Evolutionary conservation across 2,113 vertebrate species (phyloP).

Genomic region (Aplodontia rufa): DNA sequence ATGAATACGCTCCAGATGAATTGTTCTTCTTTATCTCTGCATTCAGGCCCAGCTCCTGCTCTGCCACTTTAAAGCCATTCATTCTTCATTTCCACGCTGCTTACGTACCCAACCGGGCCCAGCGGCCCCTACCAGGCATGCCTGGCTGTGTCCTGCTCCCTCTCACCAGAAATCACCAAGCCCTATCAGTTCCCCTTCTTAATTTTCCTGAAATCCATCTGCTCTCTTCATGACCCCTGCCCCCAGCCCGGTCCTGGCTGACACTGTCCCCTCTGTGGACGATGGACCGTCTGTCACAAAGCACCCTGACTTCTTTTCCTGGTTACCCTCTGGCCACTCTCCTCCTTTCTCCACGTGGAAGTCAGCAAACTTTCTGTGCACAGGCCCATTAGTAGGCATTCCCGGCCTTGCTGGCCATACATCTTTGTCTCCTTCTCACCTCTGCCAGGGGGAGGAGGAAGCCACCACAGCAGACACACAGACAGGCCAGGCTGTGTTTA

Average conservation of each 20-base stretch:
- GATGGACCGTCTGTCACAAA: no score
- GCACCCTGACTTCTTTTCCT: not conserved
- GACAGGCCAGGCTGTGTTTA: not conserved
- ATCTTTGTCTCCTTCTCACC: not conserved
- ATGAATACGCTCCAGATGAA: not conserved
- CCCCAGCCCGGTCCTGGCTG: not conserved
- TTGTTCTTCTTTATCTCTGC: not conserved
- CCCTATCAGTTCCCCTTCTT: not conserved
- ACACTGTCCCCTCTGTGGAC: rapidly evolving
- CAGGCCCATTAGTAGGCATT: not conserved
- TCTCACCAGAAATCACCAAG: not conserved
- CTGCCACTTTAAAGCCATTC: not conserved
- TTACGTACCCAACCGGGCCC: not conserved
- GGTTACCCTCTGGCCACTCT: not conserved
- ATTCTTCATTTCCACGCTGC: not conserved
- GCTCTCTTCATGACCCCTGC: not conserved
- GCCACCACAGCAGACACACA: not conserved
- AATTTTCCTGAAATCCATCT: not conserved
- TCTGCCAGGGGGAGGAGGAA: not conserved
- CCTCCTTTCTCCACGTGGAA: not conserved
- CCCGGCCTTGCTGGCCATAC: not conserved
- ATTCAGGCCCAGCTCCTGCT: not conserved
- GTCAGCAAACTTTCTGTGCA: not conserved
- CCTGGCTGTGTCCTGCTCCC: not conserved
- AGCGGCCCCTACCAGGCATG: not conserved